Percentiles rank a stretch among this genome's conserved stretches.
These are phyloP conservation scores for Pogonus chalceus DNA, from an alignment of 1,140 invertebrate genomes.

Conservation along the genomic window DNA sequence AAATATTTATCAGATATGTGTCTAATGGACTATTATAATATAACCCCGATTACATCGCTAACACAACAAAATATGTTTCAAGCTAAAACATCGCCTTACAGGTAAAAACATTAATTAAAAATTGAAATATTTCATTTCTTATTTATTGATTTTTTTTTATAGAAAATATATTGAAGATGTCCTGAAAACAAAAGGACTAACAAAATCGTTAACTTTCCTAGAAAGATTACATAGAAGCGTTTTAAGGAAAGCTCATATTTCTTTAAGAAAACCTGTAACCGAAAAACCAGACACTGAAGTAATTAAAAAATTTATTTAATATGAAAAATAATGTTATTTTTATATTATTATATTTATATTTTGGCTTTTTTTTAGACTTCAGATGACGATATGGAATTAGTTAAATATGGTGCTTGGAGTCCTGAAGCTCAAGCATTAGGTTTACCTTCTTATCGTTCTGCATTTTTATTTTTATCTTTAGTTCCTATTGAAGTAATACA, in stretches of 20 bases:
- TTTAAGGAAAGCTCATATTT: slow-evolving; percentile 55
- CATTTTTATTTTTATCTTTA: slow-evolving; percentile 74
- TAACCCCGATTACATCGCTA: neutral
- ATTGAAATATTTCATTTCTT: neutral
- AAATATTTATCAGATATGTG: neutral
- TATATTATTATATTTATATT: neutral
- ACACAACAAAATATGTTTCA: neutral
- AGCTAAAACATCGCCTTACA: slow-evolving; percentile 39
- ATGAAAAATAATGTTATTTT: slow-evolving; percentile 29
- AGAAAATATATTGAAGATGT: slow-evolving; percentile 79
- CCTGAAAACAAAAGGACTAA: slow-evolving; percentile 72
- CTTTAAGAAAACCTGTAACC: slow-evolving; percentile 47
- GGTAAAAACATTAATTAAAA: slow-evolving; percentile 29
- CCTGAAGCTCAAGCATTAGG: slow-evolving; percentile 61
- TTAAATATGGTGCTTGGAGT: slow-evolving; percentile 66
- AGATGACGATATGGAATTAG: slow-evolving; percentile 35
- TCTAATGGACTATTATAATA: slow-evolving; percentile 1
- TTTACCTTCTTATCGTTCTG: slow-evolving; percentile 70
- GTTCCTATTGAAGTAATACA: slow-evolving; percentile 79
- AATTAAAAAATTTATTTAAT: slow-evolving; percentile 7
- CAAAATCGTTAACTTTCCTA: slow-evolving; percentile 65
- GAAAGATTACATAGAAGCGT: slow-evolving; percentile 57
- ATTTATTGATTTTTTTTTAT: slow-evolving; percentile 10
- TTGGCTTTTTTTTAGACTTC: slow-evolving; percentile 9
- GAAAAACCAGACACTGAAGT: slow-evolving; percentile 24